A percentile compares a stretch with the other conserved stretches of the same genome.
These are phyloP conservation scores for Helobdella robusta DNA, from an alignment of 2,888 invertebrate species.

Conservation along the genomic window DNA sequence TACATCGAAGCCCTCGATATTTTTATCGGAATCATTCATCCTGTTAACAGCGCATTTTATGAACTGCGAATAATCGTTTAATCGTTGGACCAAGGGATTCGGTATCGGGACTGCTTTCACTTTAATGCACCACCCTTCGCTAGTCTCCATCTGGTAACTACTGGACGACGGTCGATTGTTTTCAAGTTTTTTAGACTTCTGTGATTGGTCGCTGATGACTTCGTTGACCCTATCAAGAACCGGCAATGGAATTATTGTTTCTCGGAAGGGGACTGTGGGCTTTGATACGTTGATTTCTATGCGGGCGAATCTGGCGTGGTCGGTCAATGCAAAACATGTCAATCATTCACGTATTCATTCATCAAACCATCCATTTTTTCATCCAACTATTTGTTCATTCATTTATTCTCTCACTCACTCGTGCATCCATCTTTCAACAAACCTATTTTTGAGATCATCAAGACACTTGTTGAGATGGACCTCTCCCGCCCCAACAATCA, in stretches of 20 bases:
- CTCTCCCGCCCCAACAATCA: constrained; percentile 88
- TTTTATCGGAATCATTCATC: constrained; percentile 22
- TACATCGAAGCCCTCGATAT: constrained; percentile 29
- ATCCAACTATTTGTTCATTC: too few species aligned
- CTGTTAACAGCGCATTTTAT: constrained; percentile 2
- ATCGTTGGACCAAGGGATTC: neutral
- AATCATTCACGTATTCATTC: too few species aligned
- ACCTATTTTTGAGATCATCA: constrained; percentile 69
- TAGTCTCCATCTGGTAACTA: neutral
- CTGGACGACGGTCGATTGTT: neutral
- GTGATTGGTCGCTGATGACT: constrained; percentile 53
- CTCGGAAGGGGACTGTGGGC: constrained; percentile 90
- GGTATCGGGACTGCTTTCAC: constrained; percentile 16
- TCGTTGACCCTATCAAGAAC: constrained; percentile 76
- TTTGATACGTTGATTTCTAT: constrained; percentile 74
- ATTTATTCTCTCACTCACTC: too few species aligned
- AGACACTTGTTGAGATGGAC: constrained; percentile 91
- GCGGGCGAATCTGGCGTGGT: constrained; percentile 62
- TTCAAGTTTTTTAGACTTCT: neutral
- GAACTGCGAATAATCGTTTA: neutral
- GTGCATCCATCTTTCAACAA: too few species aligned
- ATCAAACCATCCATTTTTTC: too few species aligned
- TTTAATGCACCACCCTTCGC: neutral
- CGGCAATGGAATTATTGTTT: constrained; percentile 75
- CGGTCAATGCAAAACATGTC: too few species aligned